Percentiles rank a stretch among this genome's conserved stretches.
Evolutionary conservation across 1,140 invertebrate species (phyloP).

Genomic region (Drosophila leontia): DNA sequence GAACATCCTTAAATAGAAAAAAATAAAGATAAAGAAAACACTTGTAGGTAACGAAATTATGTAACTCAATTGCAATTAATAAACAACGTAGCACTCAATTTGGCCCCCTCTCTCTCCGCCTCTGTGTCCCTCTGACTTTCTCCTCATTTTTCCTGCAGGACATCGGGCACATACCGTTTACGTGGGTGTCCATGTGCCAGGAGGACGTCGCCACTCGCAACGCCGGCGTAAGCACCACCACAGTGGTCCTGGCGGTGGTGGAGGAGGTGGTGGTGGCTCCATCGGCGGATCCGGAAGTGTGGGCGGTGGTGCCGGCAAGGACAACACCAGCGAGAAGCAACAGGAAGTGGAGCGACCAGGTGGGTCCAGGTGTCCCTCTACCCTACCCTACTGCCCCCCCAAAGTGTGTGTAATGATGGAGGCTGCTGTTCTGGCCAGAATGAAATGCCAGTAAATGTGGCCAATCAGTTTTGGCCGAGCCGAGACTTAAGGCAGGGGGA

Average conservation of each 20-base stretch:
- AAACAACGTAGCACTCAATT: conserved; percentile 44
- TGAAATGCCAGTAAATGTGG: conserved; percentile 20
- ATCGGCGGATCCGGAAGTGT: conserved; percentile 35
- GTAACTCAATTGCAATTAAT: conserved; percentile 45
- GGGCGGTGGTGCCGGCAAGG: conserved; percentile 51
- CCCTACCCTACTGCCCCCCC: not conserved
- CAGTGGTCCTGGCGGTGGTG: conserved; percentile 76
- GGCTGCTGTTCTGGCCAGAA: not conserved
- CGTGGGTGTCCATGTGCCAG: conserved; percentile 94
- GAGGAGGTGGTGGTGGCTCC: conserved; percentile 22
- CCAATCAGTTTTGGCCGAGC: conserved; percentile 36
- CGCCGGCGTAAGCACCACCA: conserved; percentile 92
- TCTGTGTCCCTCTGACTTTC: conserved; percentile 18
- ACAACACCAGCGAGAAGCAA: conserved; percentile 72
- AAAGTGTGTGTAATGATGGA: conserved; percentile 29
- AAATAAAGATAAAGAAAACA: conserved; percentile 10
- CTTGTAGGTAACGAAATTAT: conserved; percentile 32
- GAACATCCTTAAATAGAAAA: not conserved
- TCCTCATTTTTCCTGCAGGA: conserved; percentile 86
- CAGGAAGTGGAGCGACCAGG: conserved; percentile 79
- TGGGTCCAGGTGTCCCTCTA: conserved; percentile 48
- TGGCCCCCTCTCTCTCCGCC: not conserved
- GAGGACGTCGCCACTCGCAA: conserved; percentile 90
- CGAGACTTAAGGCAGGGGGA: conserved; percentile 20
- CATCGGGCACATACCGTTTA: conserved; percentile 95